Evolutionary conservation across 92 coral and sea anemone species (phyloP).

Genomic region (Hydrozoanthus gracilis): DNA sequence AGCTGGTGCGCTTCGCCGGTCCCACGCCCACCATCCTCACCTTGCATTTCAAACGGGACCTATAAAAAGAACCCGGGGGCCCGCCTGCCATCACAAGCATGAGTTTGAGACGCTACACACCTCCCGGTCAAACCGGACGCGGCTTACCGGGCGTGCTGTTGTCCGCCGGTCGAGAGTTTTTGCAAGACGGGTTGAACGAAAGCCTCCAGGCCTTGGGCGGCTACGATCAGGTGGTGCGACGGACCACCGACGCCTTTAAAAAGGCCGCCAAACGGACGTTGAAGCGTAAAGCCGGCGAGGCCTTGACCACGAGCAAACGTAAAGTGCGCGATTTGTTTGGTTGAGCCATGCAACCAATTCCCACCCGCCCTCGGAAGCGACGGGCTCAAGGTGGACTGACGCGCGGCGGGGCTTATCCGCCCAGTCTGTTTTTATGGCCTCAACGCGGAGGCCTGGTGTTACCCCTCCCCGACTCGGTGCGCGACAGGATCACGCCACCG

Average conservation of each 20-base stretch:
- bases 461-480: background rate
- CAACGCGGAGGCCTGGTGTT: background rate
- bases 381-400: background rate
- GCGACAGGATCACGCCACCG: background rate
- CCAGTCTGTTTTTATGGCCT: background rate
- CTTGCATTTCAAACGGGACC: slow-evolving; percentile 15
- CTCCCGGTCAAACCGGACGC: slow-evolving; percentile 51
- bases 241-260: slow-evolving; percentile 26
- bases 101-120: slow-evolving; percentile 34
- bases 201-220: slow-evolving; percentile 21
- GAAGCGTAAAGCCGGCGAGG: slow-evolving; percentile 19
- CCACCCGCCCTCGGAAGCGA: background rate
- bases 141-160: slow-evolving; percentile 47
- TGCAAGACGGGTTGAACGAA: slow-evolving; percentile 42
- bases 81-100: slow-evolving; percentile 3
- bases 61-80: slow-evolving; percentile 9
- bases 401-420: background rate
- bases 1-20: background rate
- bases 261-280: background rate
- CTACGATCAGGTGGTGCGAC: slow-evolving; percentile 18
- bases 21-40: slow-evolving; percentile 19
- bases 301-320: background rate
- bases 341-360: background rate
- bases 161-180: slow-evolving; percentile 29
- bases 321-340: background rate